phyloP scores from a whole-genome alignment of 2,888 invertebrate genomes.

The Falcaria lacertinaria region DNA sequence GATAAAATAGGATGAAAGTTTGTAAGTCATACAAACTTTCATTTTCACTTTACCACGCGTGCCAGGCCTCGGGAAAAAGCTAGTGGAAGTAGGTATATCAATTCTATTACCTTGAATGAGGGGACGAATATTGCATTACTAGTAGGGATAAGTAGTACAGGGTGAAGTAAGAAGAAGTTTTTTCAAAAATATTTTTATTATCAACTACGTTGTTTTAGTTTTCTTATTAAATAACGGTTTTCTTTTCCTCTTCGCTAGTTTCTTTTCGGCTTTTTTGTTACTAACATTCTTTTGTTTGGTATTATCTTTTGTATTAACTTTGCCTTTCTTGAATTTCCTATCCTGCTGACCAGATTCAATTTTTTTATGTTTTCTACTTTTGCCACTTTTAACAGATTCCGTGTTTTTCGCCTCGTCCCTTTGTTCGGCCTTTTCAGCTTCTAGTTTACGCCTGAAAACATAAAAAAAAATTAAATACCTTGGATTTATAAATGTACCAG shows the following conservation, averaged over 20 bases:
- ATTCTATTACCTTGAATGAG: too few species aligned
- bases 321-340: slow-evolving; percentile 11
- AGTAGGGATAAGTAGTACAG: too few species aligned
- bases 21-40: too few species aligned
- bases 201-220: background rate
- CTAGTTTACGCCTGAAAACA: slow-evolving; percentile 54
- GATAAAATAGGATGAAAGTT: too few species aligned
- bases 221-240: slow-evolving; percentile 27
- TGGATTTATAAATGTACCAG: too few species aligned
- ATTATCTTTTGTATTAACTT: slow-evolving; percentile 15
- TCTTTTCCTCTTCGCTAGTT: slow-evolving; percentile 12
- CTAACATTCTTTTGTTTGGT: slow-evolving; percentile 5
- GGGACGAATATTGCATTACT: too few species aligned
- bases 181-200: background rate
- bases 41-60: too few species aligned
- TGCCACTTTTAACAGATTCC: slow-evolving; percentile 33
- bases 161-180: background rate
- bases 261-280: slow-evolving; percentile 13
- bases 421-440: slow-evolving; percentile 32
- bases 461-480: slow-evolving; percentile 1
- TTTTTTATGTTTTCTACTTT: slow-evolving; percentile 53
- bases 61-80: too few species aligned
- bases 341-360: slow-evolving; percentile 28
- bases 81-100: too few species aligned
- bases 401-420: slow-evolving; percentile 32